Base-by-base conservation (phyloP, 2,888 invertebrate genomes). In the Mimumesa dahlbomi region DNA sequence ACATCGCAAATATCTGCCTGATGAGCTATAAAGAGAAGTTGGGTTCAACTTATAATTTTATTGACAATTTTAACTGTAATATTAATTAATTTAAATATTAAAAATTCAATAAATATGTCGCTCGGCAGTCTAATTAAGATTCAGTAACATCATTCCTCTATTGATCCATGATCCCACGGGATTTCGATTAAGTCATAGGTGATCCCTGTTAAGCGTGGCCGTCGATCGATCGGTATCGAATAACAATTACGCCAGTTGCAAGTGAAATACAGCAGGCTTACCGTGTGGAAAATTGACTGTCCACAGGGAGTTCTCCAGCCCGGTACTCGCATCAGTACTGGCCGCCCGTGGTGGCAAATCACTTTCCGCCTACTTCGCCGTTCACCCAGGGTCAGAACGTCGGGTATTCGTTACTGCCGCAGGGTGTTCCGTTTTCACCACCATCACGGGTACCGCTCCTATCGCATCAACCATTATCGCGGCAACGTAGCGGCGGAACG, bases 301-400 rank as follows among this genome's bases (percentile, higher is more conserved):
- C 45, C 86, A 54, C 87, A 91, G 91, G 89, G 80, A 90, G 90
- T 78, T 90, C 90, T 16, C 89, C 90, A 48, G 87, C 89, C 38
- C 92, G 92, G 49, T 91, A 92, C 82, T 91, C 91, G 61, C 88
- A 90, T 68, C 92, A 91, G 79, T 90, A 91, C 77, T 94, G 94
- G 94, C 91, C 93, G 63, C 94, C 94, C 4, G 88, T 94, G 68
- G 93, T 94, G 48, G 94, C 94, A 22, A 94, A 93, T 64, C 95
- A 94, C 88, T 94, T 94, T 86, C 93, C 94, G 14, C 91, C 92
- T 18, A 91, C 92, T 72, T 94, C 94, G 46, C 94, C 94, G 56
- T 94, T 94, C 90, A 79, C 84, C 74, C 84, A 82, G 72, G 68
- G 80, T 19, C 82, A 78, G 50, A 82, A 83, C 72, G 77, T 85